A percentile compares a stretch with the other conserved stretches of the same genome.
Conservation (phyloP, 2,113 vertebrate species). For the Setophaga petechia region DNA sequence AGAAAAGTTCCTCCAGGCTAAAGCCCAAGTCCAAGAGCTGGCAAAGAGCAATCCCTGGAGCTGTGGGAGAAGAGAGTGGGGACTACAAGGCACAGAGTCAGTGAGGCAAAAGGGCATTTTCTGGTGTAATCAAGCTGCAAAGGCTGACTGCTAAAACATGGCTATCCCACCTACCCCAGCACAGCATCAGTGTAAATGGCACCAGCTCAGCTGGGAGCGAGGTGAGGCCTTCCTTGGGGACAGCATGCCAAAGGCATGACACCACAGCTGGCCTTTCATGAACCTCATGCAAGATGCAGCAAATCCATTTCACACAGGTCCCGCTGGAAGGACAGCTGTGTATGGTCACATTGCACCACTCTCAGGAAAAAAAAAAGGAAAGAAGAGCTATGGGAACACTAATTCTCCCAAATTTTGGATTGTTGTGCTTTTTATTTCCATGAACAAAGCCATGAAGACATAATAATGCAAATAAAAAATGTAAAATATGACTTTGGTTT, state of each 20-base stretch:
- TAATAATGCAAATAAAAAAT: slow-evolving; percentile 24
- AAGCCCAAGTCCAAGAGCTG: background rate
- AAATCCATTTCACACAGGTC: background rate
- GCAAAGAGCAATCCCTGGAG: background rate
- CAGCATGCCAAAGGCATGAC: background rate
- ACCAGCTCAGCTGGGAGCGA: background rate
- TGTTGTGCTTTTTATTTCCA: background rate
- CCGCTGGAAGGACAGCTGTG: background rate
- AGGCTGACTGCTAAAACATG: background rate
- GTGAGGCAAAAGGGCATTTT: background rate
- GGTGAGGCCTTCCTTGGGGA: background rate
- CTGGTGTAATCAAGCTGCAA: background rate
- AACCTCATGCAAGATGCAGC: background rate
- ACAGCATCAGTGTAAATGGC: background rate
- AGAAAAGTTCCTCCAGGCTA: background rate
- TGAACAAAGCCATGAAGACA: background rate
- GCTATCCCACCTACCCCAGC: background rate
- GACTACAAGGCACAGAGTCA: background rate
- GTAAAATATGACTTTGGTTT: slow-evolving; percentile 58
- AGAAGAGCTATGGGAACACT: background rate
- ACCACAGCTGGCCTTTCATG: background rate
- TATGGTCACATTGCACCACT: background rate
- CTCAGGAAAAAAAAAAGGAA: background rate
- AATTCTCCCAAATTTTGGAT: background rate
- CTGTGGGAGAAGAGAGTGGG: background rate